phyloP scores from a whole-genome alignment of 2,113 vertebrate genomes.

The Larimichthys crocea region DNA sequence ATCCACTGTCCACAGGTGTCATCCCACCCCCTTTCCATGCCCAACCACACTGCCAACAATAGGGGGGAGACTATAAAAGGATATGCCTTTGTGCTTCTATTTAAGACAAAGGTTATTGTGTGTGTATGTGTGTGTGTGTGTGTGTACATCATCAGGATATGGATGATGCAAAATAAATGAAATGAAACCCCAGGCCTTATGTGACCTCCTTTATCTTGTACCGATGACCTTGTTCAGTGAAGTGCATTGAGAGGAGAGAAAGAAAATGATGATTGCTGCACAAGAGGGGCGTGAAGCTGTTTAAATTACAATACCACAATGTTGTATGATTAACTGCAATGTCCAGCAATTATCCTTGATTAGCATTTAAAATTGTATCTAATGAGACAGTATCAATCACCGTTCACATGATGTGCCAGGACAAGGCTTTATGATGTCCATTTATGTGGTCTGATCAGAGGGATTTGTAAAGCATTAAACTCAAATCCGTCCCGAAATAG shows the following conservation, averaged over 20 bases:
- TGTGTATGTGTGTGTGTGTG: constrained; percentile 68
- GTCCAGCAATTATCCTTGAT: constrained; percentile 47
- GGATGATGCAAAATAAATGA: constrained; percentile 35
- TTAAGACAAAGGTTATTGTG: constrained; percentile 85
- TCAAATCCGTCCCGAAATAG: constrained; percentile 37
- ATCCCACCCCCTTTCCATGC: constrained; percentile 61
- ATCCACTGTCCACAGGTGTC: constrained; percentile 81
- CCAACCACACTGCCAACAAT: constrained; percentile 81
- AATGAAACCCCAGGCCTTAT: constrained; percentile 32
- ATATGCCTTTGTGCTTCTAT: constrained; percentile 87
- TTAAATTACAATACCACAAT: constrained; percentile 32
- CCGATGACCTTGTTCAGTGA: constrained; percentile 46
- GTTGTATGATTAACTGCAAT: constrained; percentile 31
- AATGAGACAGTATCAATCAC: neutral
- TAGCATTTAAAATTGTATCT: constrained; percentile 37
- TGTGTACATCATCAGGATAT: constrained; percentile 73
- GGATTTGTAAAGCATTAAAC: constrained; percentile 59
- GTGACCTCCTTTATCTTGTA: constrained; percentile 14
- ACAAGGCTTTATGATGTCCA: constrained; percentile 11
- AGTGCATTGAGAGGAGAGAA: constrained; percentile 12
- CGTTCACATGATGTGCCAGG: neutral
- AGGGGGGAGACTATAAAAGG: constrained; percentile 91
- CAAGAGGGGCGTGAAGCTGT: constrained; percentile 16
- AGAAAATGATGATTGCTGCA: constrained; percentile 44
- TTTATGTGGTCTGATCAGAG: constrained; percentile 50